Evolutionary conservation across 2,888 invertebrate genomes (phyloP).

Genomic region (Prosopocoilus inquinatus): DNA sequence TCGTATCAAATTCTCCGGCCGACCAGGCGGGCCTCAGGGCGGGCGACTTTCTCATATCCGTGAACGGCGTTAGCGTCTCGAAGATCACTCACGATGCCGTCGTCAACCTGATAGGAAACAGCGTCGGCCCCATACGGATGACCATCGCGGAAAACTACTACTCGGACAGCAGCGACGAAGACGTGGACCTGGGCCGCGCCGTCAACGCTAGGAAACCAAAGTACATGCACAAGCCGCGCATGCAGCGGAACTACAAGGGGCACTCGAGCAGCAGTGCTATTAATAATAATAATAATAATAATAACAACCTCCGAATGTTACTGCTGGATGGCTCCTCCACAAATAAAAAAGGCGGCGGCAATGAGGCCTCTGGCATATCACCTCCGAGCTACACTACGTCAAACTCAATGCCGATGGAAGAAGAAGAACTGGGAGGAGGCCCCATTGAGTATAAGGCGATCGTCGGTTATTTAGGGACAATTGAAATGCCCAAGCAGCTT

Average conservation of each 20-base stretch:
- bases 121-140: slow-evolving; percentile 77
- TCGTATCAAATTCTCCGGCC: slow-evolving; percentile 86
- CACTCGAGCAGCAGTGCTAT: not conserved
- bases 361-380: slow-evolving; percentile 22
- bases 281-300: slow-evolving; percentile 17
- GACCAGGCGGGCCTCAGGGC: slow-evolving; percentile 86
- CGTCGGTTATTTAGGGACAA: slow-evolving; percentile 93
- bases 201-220: slow-evolving; percentile 60
- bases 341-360: slow-evolving; percentile 25
- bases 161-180: slow-evolving; percentile 82
- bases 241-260: slow-evolving; percentile 28
- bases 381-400: slow-evolving; percentile 21
- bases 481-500: slow-evolving; percentile 89
- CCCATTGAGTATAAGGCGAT: slow-evolving; percentile 78
- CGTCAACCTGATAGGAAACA: slow-evolving; percentile 84
- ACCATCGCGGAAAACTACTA: slow-evolving; percentile 86
- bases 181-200: slow-evolving; percentile 55
- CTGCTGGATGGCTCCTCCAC: slow-evolving; percentile 22
- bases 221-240: slow-evolving; percentile 52
- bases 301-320: slow-evolving; percentile 19
- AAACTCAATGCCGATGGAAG: slow-evolving; percentile 37
- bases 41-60: slow-evolving; percentile 89
- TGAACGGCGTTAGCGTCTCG: slow-evolving; percentile 89
- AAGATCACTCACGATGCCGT: slow-evolving; percentile 91
- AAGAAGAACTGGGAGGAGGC: slow-evolving; percentile 52